Percentiles rank a stretch among this genome's conserved stretches.
Conservation (phyloP, 2,888 invertebrate genomes). For the Petrolisthes cinctipes region DNA sequence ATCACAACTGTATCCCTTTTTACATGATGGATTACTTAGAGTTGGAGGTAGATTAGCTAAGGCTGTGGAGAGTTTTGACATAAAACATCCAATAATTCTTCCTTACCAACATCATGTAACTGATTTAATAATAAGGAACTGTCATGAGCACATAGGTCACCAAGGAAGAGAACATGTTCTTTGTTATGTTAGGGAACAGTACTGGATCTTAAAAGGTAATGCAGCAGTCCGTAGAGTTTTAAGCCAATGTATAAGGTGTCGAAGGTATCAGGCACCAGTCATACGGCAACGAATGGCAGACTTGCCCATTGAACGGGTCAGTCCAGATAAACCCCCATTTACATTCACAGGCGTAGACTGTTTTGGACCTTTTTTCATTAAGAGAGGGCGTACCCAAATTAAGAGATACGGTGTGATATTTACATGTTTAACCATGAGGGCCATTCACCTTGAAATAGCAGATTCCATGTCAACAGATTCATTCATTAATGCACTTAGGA, state of each 20-base stretch:
- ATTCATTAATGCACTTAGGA: constrained; percentile 25
- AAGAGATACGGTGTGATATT: constrained; percentile 28
- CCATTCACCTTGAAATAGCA: constrained; percentile 17
- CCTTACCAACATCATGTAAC: constrained; percentile 7
- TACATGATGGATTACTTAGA: constrained; percentile 4
- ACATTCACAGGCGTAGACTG: constrained; percentile 22
- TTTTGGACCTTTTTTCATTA: constrained; percentile 30
- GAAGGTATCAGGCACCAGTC: not conserved
- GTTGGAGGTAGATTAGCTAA: constrained; percentile 28
- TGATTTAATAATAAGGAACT: constrained; percentile 13
- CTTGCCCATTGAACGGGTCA: not conserved
- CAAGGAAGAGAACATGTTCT: constrained; percentile 6
- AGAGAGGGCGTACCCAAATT: not conserved
- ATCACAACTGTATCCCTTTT: not conserved
- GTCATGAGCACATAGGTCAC: constrained; percentile 21
- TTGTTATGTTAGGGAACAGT: not conserved
- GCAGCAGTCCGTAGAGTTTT: not conserved
- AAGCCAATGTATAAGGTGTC: not conserved
- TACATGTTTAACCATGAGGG: constrained; percentile 21
- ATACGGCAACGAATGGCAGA: constrained; percentile 22
- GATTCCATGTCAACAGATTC: constrained; percentile 23
- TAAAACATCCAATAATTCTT: constrained; percentile 10
- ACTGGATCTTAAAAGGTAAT: constrained; percentile 14
- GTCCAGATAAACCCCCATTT: constrained; percentile 11
- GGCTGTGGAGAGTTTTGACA: not conserved